A percentile compares a stretch with the other conserved stretches of the same genome.
Evolutionary conservation across 2,888 invertebrate species (phyloP).

Genomic region (Rosalia funebris): DNA sequence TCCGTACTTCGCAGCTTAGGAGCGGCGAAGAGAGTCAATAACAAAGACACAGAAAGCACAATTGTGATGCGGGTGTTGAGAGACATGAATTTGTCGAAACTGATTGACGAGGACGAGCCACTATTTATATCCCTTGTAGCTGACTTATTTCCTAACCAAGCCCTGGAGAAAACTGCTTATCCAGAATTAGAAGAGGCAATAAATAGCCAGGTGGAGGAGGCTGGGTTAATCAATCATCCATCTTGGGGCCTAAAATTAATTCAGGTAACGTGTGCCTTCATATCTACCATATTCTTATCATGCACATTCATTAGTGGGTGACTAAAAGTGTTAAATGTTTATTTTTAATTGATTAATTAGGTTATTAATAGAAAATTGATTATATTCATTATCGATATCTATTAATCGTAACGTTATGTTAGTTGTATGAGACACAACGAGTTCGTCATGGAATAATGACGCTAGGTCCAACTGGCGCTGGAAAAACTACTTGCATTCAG

Average conservation of each 20-base stretch:
- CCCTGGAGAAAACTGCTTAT: conserved; percentile 90
- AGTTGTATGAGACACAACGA: conserved; percentile 94
- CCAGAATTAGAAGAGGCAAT: conserved; percentile 90
- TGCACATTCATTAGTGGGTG: background rate
- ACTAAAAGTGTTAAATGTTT: too few species aligned
- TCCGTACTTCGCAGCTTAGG: conserved; percentile 94
- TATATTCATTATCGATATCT: too few species aligned
- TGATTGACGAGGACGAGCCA: conserved; percentile 97
- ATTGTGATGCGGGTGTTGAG: conserved; percentile 97
- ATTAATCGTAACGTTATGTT: too few species aligned
- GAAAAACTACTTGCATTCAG: conserved; percentile 92
- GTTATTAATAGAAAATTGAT: too few species aligned
- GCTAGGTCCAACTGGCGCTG: conserved; percentile 93
- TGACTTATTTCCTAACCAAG: conserved; percentile 95
- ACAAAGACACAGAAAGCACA: conserved; percentile 92
- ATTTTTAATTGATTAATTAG: too few species aligned
- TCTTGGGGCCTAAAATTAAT: conserved; percentile 95
- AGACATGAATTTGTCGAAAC: conserved; percentile 97
- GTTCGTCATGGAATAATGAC: conserved; percentile 98
- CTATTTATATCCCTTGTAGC: conserved; percentile 96
- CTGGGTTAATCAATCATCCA: conserved; percentile 88
- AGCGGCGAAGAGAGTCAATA: conserved; percentile 89
- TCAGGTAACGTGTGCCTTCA: conserved; percentile 71
- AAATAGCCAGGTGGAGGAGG: conserved; percentile 81
- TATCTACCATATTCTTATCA: background rate